Evolutionary conservation across 2,797 vertebrate species (phyloP), one percentile per base, ranked within the genome.

Genomic region (Zalophus californianus): DNA sequence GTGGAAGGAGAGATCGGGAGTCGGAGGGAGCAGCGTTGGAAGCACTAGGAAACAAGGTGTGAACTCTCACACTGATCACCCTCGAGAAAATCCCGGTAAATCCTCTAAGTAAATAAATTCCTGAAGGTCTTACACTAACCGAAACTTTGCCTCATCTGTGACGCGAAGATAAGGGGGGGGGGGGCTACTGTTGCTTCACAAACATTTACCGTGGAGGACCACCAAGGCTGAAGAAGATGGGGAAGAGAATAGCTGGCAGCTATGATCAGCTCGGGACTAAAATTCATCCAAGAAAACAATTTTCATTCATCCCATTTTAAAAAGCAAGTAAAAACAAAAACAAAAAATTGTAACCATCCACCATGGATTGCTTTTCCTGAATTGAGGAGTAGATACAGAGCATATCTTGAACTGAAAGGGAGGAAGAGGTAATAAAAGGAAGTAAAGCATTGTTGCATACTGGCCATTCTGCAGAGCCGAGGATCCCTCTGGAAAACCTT

Each of bases 251-350:
- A 58, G 32, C 6, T 38, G 56, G 7, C 27, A 90, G 62, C n/a
- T 90, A 66, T 23, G 85, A 20, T 15, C 86, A 89, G 60, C 27
- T 77, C 78, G 41, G 10, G 6, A 77, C 35, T 60, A 77, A 82
- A 78, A 78, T 64, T 68, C 64, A 75, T 15, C 70, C 38, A 18
- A 70, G 2, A 90, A 87, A 87, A 92, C 21, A 38, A 44, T 66
- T 94, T 96, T 68, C 32, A 88, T 79, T 84, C 27, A 68, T 73
- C 64, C 52, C 54, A 87, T 64, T 90, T 92, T 80, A 64, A 92
- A 95, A 29, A 94, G 4, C 15, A 86, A 91, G 41, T 66, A 35
- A 77, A 82, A 70, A 52, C 64, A 82, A 38, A 52, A 64, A 62
- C 2, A 23, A 21, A 21, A 27, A 21, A 80, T 60, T 73, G 18